These are phyloP conservation scores for Zophobas morio DNA, from an alignment of 1,140 invertebrate genomes.

Conservation along the genomic window DNA sequence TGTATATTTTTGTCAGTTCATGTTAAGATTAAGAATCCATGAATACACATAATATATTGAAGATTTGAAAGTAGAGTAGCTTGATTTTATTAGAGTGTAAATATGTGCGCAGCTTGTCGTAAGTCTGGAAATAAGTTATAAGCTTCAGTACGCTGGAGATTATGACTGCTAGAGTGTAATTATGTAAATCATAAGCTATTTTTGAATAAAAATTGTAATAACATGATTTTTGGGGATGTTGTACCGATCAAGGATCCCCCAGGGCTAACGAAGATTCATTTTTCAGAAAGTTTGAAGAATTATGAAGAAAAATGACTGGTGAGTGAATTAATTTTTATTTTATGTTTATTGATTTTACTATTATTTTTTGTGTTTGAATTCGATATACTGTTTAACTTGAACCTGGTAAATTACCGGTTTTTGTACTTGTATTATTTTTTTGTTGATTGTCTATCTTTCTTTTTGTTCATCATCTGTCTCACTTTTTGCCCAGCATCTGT, in stretches of 20 bases:
- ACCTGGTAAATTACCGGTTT: too few species aligned
- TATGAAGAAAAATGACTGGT: too few species aligned
- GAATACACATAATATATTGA: slow-evolving; percentile 40
- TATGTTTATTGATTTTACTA: too few species aligned
- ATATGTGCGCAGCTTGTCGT: slow-evolving; percentile 13
- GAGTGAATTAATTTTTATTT: too few species aligned
- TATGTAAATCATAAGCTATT: slow-evolving; percentile 15
- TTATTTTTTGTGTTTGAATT: too few species aligned
- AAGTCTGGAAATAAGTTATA: slow-evolving; percentile 1
- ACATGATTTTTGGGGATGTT: neutral
- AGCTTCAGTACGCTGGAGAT: neutral
- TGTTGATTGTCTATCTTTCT: too few species aligned
- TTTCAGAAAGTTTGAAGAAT: too few species aligned
- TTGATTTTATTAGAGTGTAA: neutral
- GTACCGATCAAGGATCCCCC: neutral
- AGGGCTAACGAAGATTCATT: neutral
- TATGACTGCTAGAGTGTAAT: slow-evolving; percentile 4
- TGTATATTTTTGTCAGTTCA: slow-evolving; percentile 33
- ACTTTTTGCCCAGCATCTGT: too few species aligned
- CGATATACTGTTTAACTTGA: too few species aligned
- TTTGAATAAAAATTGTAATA: slow-evolving; percentile 12
- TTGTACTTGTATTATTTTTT: too few species aligned
- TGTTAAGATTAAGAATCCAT: slow-evolving; percentile 36
- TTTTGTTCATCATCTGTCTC: too few species aligned
- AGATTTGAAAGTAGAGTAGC: neutral